Percentiles rank a stretch among this genome's conserved stretches.
Conservation (phyloP, 2,888 invertebrate species). For the Dasypolia templi region DNA sequence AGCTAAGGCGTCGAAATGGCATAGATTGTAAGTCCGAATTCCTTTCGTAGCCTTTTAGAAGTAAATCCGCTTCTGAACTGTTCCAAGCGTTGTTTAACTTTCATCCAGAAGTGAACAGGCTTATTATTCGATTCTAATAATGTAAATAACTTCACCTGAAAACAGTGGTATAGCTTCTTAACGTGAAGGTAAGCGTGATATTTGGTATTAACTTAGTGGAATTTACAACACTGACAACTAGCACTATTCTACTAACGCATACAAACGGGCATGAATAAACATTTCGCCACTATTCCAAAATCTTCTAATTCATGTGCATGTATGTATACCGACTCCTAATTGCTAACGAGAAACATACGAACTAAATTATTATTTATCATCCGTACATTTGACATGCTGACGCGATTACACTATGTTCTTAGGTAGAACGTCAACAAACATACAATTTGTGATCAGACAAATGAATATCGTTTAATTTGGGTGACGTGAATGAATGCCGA, state of each 20-base stretch:
- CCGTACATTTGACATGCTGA: slow-evolving; percentile 37
- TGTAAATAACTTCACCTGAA: background rate
- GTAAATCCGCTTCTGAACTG: background rate
- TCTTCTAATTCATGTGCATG: slow-evolving; percentile 22
- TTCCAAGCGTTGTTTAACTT: background rate
- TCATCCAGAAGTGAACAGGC: background rate
- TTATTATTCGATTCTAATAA: background rate
- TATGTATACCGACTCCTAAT: slow-evolving; percentile 22
- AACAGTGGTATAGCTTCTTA: background rate
- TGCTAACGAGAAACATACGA: slow-evolving; percentile 49
- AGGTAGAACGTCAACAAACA: slow-evolving; percentile 46
- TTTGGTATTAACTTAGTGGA: background rate
- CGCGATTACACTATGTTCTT: slow-evolving; percentile 53
- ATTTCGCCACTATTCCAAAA: slow-evolving; percentile 25
- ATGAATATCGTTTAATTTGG: slow-evolving; percentile 53
- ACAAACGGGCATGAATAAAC: slow-evolving; percentile 36
- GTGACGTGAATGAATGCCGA: slow-evolving; percentile 32
- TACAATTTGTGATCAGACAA: slow-evolving; percentile 63
- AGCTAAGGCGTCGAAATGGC: background rate
- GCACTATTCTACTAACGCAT: slow-evolving; percentile 6
- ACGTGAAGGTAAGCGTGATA: background rate
- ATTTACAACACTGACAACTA: no score
- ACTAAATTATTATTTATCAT: slow-evolving; percentile 49
- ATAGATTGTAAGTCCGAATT: background rate
- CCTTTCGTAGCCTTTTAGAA: background rate